These are phyloP conservation scores for Bettongia penicillata DNA, from an alignment of 2,113 vertebrate genomes.

Conservation along the genomic window DNA sequence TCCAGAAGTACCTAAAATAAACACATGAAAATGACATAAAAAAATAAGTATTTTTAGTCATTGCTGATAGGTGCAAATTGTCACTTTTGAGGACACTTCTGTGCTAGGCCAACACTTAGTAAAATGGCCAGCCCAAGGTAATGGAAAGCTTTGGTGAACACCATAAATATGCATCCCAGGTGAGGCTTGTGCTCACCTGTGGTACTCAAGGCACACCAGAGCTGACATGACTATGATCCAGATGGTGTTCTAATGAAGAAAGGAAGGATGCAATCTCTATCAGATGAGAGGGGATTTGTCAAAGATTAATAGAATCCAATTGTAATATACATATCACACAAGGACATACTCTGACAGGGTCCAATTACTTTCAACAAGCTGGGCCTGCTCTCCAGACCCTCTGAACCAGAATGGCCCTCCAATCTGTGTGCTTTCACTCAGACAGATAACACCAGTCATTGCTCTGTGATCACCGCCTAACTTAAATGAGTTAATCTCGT, in stretches of 20 bases:
- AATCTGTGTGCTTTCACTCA: conserved; percentile 83
- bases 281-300: conserved; percentile 83
- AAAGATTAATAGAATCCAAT: conserved; percentile 88
- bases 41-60: accelerated
- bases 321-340: conserved; percentile 87
- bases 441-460: conserved; percentile 83
- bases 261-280: conserved; percentile 79
- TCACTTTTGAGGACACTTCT: neutral
- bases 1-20: neutral
- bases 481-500: conserved; percentile 90
- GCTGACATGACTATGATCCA: neutral
- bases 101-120: accelerated
- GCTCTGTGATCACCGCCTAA: conserved; percentile 85
- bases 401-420: conserved; percentile 83
- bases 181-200: neutral
- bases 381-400: conserved; percentile 82
- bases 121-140: accelerated
- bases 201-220: conserved; percentile 15
- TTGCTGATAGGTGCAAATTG: neutral
- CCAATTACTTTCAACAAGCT: conserved; percentile 83
- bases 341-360: conserved; percentile 86
- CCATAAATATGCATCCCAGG: neutral
- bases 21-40: accelerated
- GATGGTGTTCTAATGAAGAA: conserved; percentile 69
- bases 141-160: neutral